Conservation (phyloP, 2,113 vertebrate genomes). For the Coregonus clupeaformis region DNA sequence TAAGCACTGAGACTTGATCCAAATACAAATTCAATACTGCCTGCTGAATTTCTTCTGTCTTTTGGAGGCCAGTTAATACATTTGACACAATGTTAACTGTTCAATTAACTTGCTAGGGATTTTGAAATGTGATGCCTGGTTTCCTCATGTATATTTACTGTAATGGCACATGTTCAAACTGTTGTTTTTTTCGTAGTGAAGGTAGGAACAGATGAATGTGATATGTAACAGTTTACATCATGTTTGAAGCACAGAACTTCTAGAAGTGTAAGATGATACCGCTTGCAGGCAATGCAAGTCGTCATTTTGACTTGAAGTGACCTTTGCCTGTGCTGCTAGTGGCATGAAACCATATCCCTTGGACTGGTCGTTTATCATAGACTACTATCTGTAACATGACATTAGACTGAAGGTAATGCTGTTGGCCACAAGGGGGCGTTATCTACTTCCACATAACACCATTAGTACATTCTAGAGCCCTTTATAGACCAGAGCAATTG, state of each 20-base stretch:
- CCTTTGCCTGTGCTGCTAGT: constrained; percentile 32
- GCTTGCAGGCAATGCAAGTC: not conserved
- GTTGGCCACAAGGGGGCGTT: constrained; percentile 54
- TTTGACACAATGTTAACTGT: not conserved
- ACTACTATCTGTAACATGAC: not conserved
- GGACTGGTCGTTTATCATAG: not conserved
- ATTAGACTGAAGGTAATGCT: not conserved
- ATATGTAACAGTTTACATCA: not conserved
- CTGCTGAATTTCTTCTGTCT: not conserved
- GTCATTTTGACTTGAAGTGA: constrained; percentile 32
- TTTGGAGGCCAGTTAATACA: constrained; percentile 1
- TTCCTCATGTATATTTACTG: too few relatives aligned
- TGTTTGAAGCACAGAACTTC: constrained; percentile 13
- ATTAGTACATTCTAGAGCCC: too few relatives aligned
- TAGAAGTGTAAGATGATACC: constrained; percentile 28
- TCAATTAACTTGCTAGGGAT: too few relatives aligned
- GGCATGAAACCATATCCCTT: constrained; percentile 21
- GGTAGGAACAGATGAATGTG: not conserved
- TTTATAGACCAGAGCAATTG: not conserved
- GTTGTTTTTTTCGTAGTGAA: not conserved
- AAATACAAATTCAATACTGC: constrained; percentile 7
- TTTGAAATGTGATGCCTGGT: too few relatives aligned
- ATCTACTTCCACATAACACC: constrained; percentile 6
- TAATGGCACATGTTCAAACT: too few relatives aligned
- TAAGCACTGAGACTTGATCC: constrained; percentile 3